A percentile compares a stretch with the other conserved stretches of the same genome.
These are phyloP conservation scores for Apogon hyalosoma DNA, from an alignment of 2,797 vertebrate genomes.

Conservation along the genomic window DNA sequence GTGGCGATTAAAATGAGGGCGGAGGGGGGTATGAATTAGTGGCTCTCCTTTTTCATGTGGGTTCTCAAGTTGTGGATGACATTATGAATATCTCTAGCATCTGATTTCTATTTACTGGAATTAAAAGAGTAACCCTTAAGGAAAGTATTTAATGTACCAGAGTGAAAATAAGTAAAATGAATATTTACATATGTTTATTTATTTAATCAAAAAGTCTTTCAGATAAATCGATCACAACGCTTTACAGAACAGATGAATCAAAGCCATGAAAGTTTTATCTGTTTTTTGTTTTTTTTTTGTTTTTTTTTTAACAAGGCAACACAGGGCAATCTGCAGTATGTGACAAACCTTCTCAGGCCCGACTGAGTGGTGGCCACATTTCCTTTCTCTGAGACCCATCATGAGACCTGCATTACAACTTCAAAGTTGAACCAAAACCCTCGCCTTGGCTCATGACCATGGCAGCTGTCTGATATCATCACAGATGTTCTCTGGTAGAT, in stretches of 20 bases:
- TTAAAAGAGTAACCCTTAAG: constrained; percentile 10
- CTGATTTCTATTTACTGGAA: constrained; percentile 32
- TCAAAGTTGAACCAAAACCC: constrained; percentile 79
- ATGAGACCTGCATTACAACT: constrained; percentile 80
- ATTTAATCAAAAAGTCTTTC: background rate
- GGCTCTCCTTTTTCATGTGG: constrained; percentile 52
- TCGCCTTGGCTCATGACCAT: constrained; percentile 75
- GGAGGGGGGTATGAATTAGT: constrained; percentile 52
- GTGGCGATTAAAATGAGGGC: constrained; percentile 69
- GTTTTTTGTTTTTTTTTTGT: too few relatives aligned
- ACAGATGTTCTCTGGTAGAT: constrained; percentile 76
- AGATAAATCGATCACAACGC: background rate
- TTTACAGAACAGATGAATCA: background rate
- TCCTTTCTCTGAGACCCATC: constrained; percentile 73
- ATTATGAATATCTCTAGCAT: constrained; percentile 40
- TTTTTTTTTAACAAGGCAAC: background rate
- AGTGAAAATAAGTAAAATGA: background rate
- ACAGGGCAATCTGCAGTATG: constrained; percentile 18
- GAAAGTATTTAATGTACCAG: background rate
- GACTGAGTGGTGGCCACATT: constrained; percentile 68
- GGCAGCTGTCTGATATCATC: constrained; percentile 73
- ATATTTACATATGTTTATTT: background rate
- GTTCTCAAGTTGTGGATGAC: constrained; percentile 53
- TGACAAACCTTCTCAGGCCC: constrained; percentile 53
- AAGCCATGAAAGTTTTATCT: background rate